Base-by-base conservation (phyloP, 2,888 invertebrate species). In the Branchipolynoe longqiensis region DNA sequence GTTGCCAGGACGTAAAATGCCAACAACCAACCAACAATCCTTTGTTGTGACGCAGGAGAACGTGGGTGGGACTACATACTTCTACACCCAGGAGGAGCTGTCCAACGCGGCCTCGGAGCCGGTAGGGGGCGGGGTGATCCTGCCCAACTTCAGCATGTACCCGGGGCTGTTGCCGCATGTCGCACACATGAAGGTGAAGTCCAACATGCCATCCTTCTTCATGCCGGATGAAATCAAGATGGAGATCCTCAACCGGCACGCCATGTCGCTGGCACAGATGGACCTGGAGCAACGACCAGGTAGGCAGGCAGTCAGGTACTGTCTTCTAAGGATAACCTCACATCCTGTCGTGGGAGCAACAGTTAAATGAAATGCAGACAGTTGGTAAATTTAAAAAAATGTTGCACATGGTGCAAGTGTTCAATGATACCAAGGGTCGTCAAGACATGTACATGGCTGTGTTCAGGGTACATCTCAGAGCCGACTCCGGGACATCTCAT, bases 21-120 rank as follows among this genome's bases (percentile, higher is more conserved):
- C n/a, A n/a, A n/a, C n/a, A n/a, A n/a, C n/a, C n/a, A n/a, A n/a
- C n/a, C n/a, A n/a, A n/a, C n/a, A n/a, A n/a, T n/a, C n/a, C n/a
- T n/a, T n/a, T 31, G 62, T 28, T 1, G 18, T 1, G 18, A 18
- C 69, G 0, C 87, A 94, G 93, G 94, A 94, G 88, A 94, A 93
- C 89, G 92, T 94, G 83, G 98, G 98, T 85, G 98, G 98, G 38
- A 98, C 98, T 25, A 98, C 98, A 81, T 98, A 98, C 94, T 98
- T 98, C 94, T 98, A 97, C 88, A 91, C 93, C 22, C 92, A 93
- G 64, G 94, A 94, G 41, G 93, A 94, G 73, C 91, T 91, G 83
- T 25, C 41, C 25, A 54, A 28, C 33, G 78, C 78, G 14, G 78
- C 78, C 3, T 2, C 64, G 1, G 89, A 89, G 25, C 91, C 91